These are phyloP conservation scores for Dasypus novemcinctus DNA, from an alignment of 2,113 vertebrate species.

Conservation along the genomic window DNA sequence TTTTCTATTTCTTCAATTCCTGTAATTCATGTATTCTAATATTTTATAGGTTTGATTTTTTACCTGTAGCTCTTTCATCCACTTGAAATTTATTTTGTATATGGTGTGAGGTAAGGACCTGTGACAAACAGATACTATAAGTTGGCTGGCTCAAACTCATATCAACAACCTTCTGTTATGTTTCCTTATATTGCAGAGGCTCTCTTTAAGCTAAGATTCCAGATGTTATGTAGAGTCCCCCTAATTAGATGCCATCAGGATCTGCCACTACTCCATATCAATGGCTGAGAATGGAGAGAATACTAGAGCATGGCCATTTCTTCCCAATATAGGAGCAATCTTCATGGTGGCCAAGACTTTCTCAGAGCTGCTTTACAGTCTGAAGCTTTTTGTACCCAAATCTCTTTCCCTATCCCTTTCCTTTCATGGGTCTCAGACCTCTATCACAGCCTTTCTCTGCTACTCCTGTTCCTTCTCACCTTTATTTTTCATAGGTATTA, in stretches of 20 bases:
- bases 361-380: neutral
- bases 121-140: neutral
- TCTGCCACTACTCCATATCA: neutral
- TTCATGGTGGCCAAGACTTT: neutral
- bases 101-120: neutral
- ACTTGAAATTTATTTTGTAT: neutral
- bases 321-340: neutral
- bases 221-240: neutral
- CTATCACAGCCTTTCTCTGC: neutral
- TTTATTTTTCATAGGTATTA: neutral
- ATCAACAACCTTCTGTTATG: neutral
- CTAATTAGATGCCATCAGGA: neutral
- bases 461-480: neutral
- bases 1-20: too few species aligned
- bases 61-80: neutral
- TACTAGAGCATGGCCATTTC: neutral
- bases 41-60: neutral
- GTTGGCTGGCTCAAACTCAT: neutral
- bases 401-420: neutral
- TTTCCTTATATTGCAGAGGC: neutral
- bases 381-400: neutral
- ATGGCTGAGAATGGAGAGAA: neutral
- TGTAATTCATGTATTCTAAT: neutral
- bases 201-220: neutral
- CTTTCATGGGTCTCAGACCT: neutral